Evolutionary conservation across 2,113 vertebrate genomes (phyloP).

Genomic region (Eurystomus gularis): DNA sequence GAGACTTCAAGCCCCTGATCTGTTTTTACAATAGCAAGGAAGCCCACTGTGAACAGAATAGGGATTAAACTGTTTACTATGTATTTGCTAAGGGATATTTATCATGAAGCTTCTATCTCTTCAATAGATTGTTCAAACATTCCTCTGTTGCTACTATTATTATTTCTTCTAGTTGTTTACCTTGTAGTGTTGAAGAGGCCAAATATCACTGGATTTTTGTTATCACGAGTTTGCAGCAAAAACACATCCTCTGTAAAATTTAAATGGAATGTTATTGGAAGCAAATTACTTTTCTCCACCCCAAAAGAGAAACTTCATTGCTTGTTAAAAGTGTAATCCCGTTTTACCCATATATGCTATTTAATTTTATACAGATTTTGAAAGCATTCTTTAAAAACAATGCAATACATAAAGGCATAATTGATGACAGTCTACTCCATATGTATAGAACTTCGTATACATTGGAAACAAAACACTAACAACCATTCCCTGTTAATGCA

Average conservation of each 20-base stretch:
- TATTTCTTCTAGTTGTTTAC: conserved; percentile 67
- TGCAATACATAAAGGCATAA: background rate
- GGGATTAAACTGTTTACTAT: background rate
- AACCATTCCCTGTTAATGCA: background rate
- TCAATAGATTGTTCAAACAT: background rate
- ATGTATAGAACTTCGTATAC: background rate
- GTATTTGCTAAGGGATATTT: background rate
- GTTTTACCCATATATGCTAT: background rate
- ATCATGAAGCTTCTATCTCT: background rate
- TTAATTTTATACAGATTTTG: background rate
- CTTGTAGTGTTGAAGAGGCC: conserved; percentile 96
- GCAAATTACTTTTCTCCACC: background rate
- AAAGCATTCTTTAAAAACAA: background rate
- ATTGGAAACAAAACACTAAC: background rate
- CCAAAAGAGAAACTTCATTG: background rate
- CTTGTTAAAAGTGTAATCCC: background rate
- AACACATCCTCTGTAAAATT: conserved; percentile 91
- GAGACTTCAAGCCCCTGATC: background rate
- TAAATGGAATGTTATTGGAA: background rate
- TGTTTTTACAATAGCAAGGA: background rate
- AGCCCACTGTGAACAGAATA: background rate
- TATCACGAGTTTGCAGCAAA: conserved; percentile 88
- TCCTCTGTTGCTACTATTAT: background rate
- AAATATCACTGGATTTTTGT: conserved; percentile 94
- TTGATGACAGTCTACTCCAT: background rate